Evolutionary conservation across 1,140 invertebrate species (phyloP).

Genomic region (Conus betulinus): DNA sequence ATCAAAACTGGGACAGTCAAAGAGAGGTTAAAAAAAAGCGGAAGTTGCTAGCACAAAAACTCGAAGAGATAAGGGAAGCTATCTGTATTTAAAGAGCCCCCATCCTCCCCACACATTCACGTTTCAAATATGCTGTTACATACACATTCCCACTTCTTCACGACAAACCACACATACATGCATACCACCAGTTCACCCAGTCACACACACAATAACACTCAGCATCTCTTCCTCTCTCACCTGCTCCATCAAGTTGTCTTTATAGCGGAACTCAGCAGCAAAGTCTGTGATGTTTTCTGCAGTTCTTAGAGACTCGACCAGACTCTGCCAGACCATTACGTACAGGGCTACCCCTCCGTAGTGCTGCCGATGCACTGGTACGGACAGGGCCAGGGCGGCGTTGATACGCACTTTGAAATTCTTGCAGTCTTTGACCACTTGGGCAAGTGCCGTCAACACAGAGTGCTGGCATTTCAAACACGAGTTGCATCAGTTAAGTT

Average conservation of each 20-base stretch:
- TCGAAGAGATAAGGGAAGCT: no score
- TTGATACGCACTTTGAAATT: conserved; percentile 88
- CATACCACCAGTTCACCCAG: no score
- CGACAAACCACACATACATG: no score
- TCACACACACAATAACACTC: no score
- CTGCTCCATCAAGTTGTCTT: conserved; percentile 85
- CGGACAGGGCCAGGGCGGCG: conserved; percentile 84
- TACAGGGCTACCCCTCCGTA: conserved; percentile 80
- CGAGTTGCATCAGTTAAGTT: no score
- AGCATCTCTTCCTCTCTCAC: conserved; percentile 47
- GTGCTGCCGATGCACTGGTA: conserved; percentile 78
- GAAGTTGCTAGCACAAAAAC: no score
- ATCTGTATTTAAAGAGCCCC: no score
- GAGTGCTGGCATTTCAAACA: conserved; percentile 70
- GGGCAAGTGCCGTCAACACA: conserved; percentile 77
- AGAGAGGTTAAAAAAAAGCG: no score
- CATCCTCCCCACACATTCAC: no score
- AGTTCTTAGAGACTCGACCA: conserved; percentile 84
- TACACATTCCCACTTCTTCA: no score
- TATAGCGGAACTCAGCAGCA: conserved; percentile 87
- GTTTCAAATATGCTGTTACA: no score
- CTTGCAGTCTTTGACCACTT: conserved; percentile 78
- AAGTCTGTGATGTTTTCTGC: conserved; percentile 83
- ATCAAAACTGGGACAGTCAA: no score
- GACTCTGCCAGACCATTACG: conserved; percentile 81